Evolutionary conservation across 2,113 vertebrate genomes (phyloP).

Genomic region (Odontesthes bonariensis): DNA sequence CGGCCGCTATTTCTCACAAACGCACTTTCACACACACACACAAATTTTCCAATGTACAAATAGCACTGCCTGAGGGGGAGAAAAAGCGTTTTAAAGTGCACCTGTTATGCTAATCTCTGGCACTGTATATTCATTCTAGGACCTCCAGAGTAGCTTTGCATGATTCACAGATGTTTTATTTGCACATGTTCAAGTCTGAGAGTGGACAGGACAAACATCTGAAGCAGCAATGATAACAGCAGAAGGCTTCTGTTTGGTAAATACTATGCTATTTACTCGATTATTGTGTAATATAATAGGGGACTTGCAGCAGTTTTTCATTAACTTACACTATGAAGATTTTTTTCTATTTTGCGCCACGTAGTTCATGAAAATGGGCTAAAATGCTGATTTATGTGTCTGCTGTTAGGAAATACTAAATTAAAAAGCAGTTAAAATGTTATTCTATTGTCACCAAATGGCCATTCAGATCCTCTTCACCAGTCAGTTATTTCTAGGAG

Average conservation of each 20-base stretch:
- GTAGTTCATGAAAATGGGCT: too few species aligned
- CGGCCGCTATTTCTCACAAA: background rate
- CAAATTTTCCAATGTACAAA: background rate
- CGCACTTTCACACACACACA: background rate
- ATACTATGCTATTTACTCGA: background rate
- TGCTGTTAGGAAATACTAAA: too few species aligned
- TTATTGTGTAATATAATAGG: background rate
- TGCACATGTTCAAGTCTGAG: background rate
- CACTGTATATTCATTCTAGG: background rate
- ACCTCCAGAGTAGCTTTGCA: background rate
- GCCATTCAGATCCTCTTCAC: too few species aligned
- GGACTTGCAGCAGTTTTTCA: too few species aligned
- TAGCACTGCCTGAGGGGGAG: constrained; percentile 1
- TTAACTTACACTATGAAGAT: too few species aligned
- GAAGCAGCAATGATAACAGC: background rate
- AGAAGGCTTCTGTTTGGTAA: background rate
- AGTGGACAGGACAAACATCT: background rate
- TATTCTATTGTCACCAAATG: too few species aligned
- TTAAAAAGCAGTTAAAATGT: too few species aligned
- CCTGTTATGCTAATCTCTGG: background rate
- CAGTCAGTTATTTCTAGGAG: too few species aligned
- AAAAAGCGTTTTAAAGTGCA: constrained; percentile 6
- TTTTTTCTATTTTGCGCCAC: too few species aligned
- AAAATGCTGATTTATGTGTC: too few species aligned
- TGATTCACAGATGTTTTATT: background rate